Percentiles rank a stretch among this genome's conserved stretches.
phyloP scores from a whole-genome alignment of 2,888 invertebrate genomes.

The Hirtodrosophila confusa region DNA sequence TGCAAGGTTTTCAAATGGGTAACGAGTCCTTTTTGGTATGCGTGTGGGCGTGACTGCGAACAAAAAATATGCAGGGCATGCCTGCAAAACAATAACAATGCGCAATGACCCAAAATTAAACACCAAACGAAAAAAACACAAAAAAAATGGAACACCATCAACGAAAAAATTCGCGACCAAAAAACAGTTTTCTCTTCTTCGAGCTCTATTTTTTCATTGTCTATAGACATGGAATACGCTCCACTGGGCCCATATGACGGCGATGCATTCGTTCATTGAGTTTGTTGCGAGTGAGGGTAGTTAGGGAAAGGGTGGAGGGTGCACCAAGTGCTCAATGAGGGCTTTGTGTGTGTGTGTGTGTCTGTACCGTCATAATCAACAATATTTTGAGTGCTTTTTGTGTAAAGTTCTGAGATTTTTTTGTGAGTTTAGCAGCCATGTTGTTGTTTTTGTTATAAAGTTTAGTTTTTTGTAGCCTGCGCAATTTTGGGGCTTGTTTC shows the following conservation, averaged over 20 bases:
- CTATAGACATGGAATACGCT: conserved; percentile 23
- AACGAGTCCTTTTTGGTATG: conserved; percentile 6
- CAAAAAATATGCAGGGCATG: conserved; percentile 64
- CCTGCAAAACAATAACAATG: conserved; percentile 70
- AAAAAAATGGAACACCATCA: conserved; percentile 23
- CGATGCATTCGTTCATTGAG: conserved; percentile 34
- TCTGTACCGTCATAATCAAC: conserved; percentile 65
- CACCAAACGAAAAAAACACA: conserved; percentile 39
- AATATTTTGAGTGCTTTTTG: conserved; percentile 77
- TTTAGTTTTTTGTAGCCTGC: neutral
- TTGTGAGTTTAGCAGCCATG: conserved; percentile 19
- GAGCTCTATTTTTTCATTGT: conserved; percentile 12
- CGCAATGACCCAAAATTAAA: conserved; percentile 76
- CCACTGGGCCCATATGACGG: conserved; percentile 36
- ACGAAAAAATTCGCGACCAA: conserved; percentile 33
- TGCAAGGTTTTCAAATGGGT: conserved; percentile 24
- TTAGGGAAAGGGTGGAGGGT: neutral
- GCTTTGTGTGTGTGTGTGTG: conserved; percentile 10
- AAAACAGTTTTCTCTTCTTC: conserved; percentile 42
- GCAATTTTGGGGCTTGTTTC: conserved; percentile 35
- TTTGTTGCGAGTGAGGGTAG: neutral
- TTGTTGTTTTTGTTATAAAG: conserved; percentile 22
- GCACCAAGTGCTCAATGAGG: neutral
- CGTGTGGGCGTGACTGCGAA: conserved; percentile 31
- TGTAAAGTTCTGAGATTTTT: conserved; percentile 63